These are phyloP conservation scores for Mesembrinibis cayennensis DNA, from an alignment of 2,113 vertebrate genomes.

Conservation along the genomic window DNA sequence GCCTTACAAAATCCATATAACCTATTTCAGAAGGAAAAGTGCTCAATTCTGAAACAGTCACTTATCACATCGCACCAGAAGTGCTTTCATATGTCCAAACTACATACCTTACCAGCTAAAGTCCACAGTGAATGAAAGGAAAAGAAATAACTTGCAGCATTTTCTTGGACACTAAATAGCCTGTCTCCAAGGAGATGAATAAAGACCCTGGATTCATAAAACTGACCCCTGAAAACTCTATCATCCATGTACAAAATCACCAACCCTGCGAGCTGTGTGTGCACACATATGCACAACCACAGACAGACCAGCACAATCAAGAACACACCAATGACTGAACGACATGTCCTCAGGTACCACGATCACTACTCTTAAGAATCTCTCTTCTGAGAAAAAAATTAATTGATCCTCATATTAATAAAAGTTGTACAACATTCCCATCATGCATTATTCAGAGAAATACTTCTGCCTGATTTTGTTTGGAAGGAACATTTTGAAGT, in stretches of 20 bases:
- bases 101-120: neutral
- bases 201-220: neutral
- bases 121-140: neutral
- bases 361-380: neutral
- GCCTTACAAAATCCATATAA: neutral
- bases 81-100: neutral
- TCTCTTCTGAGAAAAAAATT: neutral
- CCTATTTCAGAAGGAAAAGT: neutral
- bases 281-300: neutral
- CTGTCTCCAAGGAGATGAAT: neutral
- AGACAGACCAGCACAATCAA: neutral
- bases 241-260: neutral
- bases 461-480: neutral
- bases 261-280: neutral
- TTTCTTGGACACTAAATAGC: neutral
- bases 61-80: slow-evolving; percentile 2
- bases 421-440: neutral
- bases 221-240: neutral
- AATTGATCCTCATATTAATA: neutral
- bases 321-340: neutral
- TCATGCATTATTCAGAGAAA: neutral
- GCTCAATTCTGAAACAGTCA: neutral
- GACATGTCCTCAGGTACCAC: neutral
- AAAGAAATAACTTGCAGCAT: neutral
- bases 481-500: neutral